These are phyloP conservation scores for Trypoxylus dichotomus DNA, from an alignment of 1,140 invertebrate genomes.

Conservation along the genomic window DNA sequence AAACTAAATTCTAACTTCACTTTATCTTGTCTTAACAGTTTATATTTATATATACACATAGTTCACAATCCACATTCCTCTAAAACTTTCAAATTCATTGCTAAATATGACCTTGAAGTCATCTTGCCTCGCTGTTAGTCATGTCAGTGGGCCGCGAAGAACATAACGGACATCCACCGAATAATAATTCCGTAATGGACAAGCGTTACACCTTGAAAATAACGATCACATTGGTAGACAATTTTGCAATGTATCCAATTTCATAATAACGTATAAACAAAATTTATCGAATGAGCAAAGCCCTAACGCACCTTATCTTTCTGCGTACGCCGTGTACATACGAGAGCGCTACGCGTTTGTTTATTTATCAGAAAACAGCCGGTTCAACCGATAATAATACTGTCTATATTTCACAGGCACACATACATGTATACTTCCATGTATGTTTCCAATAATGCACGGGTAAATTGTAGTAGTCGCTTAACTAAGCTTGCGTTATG, in stretches of 20 bases:
- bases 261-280: not conserved
- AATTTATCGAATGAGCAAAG: not conserved
- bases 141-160: too few species aligned
- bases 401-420: not conserved
- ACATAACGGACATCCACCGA: too few species aligned
- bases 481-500: not conserved
- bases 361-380: not conserved
- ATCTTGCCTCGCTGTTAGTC: too few species aligned
- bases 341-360: not conserved
- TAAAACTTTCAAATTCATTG: too few species aligned
- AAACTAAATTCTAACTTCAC: too few species aligned
- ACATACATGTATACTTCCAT: not conserved
- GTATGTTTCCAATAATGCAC: not conserved
- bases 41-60: too few species aligned
- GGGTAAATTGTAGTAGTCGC: not conserved
- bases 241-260: not conserved
- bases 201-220: too few species aligned
- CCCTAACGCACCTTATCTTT: not conserved
- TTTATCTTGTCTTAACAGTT: too few species aligned
- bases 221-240: not conserved
- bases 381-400: slow-evolving; percentile 6
- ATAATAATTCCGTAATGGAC: too few species aligned
- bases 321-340: not conserved
- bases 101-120: too few species aligned
- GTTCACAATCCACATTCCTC: too few species aligned